These are phyloP conservation scores for Trachelus iudaicus DNA, from an alignment of 2,888 invertebrate species.

Conservation along the genomic window DNA sequence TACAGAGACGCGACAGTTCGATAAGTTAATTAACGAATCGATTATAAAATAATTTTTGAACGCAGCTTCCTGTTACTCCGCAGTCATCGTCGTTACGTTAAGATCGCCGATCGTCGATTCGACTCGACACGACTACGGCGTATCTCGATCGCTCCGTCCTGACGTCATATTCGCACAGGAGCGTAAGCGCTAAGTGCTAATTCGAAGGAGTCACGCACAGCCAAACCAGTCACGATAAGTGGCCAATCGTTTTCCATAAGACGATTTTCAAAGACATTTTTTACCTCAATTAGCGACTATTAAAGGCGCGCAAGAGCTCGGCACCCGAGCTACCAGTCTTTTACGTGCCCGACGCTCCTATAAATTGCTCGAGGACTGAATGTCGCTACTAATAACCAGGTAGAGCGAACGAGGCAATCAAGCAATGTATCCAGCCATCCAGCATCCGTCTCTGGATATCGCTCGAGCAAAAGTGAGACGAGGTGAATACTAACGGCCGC, in stretches of 20 bases:
- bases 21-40: too few relatives aligned
- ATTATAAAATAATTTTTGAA: too few relatives aligned
- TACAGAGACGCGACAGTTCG: too few relatives aligned
- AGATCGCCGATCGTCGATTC: too few relatives aligned
- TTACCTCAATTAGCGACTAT: background rate
- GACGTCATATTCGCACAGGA: background rate
- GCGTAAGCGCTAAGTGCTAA: background rate
- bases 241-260: background rate
- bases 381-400: background rate
- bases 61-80: too few relatives aligned
- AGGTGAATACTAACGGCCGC: background rate
- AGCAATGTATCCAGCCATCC: background rate
- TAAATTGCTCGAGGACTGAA: background rate
- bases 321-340: background rate
- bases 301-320: background rate
- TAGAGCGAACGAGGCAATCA: background rate
- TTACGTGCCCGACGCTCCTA: background rate
- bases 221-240: background rate
- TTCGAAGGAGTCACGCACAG: background rate
- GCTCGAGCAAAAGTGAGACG: background rate
- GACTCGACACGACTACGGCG: too few relatives aligned
- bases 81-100: too few relatives aligned
- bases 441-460: background rate
- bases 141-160: background rate
- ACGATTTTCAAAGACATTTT: background rate